Percentiles rank a stretch among this genome's conserved stretches.
phyloP scores from a whole-genome alignment of 2,888 invertebrate species.

The Sicus ferrugineus region DNA sequence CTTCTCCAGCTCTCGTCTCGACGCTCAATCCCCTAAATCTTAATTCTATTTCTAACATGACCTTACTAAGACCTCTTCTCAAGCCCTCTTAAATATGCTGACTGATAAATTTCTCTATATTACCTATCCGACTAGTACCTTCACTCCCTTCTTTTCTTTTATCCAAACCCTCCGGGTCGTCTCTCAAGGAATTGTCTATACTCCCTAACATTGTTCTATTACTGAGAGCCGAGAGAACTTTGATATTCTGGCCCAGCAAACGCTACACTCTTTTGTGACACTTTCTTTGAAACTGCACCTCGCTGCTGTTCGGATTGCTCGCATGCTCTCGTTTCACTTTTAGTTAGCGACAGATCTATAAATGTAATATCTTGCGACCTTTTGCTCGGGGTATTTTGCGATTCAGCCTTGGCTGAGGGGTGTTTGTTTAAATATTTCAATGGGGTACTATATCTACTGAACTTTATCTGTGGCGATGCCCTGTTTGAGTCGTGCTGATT shows the following conservation, averaged over 20 bases:
- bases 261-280: no score
- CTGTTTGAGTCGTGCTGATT: neutral
- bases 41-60: neutral
- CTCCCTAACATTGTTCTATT: neutral
- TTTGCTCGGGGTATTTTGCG: neutral
- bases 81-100: neutral
- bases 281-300: neutral
- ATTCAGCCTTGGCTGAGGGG: neutral
- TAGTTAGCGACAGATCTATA: neutral
- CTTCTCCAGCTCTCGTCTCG: neutral
- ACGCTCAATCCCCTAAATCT: neutral
- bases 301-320: neutral
- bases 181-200: neutral
- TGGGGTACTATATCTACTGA: neutral
- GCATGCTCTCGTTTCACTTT: neutral
- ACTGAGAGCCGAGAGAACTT: neutral
- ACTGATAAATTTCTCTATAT: neutral
- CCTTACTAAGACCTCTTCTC: neutral
- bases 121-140: no score
- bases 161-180: no score
- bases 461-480: neutral
- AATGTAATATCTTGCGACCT: neutral
- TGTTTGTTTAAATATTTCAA: neutral
- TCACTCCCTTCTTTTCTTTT: neutral
- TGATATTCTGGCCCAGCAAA: no score